Base-by-base conservation (phyloP, 2,888 invertebrate species). In the Mylabris sibirica region DNA sequence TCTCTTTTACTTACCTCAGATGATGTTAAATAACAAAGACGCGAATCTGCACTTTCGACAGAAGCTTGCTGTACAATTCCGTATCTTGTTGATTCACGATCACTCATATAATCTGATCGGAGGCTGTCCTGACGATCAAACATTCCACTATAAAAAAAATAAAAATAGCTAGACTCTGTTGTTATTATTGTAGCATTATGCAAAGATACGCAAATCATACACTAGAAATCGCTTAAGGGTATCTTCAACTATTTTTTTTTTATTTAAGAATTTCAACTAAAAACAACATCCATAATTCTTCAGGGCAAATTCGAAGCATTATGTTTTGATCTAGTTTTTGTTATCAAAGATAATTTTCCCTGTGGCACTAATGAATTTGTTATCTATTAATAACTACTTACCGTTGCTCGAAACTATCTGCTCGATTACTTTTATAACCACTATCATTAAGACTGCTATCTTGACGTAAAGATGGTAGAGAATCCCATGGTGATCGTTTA, bases 41-140 rank as follows among this genome's bases (percentile, higher is more conserved):
- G 89, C 75, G 96, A 96, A 87, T 97, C 97, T 11, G 96, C 96
- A 87, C 96, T 96, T 84, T 97, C 96, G 74, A 97, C 92, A 64
- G 96, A 96, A 60, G 96, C 95, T 85, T 97, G 97, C 85, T 96
- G 96, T 78, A 96, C 94, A 84, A 96, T 95, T 76, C 95, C 95
- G 82, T 93, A 93, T 78, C 94, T 91, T 68, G 90, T 87, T 20
- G 93, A 91, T 81, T 95, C 96, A 73, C 95, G 90, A 85, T 96
- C 96, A 82, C 95, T 95, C 86, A 95, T 90, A 87, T 96, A 96
- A 83, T 95, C 95, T 1, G 95, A 95, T 63, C 95, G 90, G 72
- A 95, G 89, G 84, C 95, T 95, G 86, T 96, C 95, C 87, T 96
- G 95, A 14, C 95, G 90, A 84, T 96, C 95, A 82, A 95, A 95